Percentiles rank a stretch among this genome's conserved stretches.
Evolutionary conservation across 2,113 vertebrate species (phyloP).

Genomic region (Cryptotis parvus): DNA sequence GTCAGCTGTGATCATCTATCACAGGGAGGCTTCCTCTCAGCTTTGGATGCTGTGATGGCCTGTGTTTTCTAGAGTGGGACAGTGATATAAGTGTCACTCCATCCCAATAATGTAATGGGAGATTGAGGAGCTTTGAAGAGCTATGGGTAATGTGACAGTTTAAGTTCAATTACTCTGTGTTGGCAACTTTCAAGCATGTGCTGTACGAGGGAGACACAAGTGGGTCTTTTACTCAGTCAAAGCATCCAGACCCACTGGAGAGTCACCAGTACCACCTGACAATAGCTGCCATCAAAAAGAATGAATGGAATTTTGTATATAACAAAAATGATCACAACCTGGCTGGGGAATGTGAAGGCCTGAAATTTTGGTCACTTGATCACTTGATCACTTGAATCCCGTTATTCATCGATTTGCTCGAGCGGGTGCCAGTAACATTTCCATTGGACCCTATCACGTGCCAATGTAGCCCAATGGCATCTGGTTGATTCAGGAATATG

Average conservation of each 20-base stretch:
- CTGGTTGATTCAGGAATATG: no score
- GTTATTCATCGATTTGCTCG: no score
- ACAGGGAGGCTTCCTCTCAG: constrained; percentile 68
- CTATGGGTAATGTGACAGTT: constrained; percentile 29
- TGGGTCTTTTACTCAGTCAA: constrained; percentile 39
- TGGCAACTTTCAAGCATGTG: constrained; percentile 5
- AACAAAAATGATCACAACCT: background rate
- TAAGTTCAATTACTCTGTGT: constrained; percentile 55
- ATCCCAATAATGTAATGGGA: constrained; percentile 51
- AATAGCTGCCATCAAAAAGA: constrained; percentile 54
- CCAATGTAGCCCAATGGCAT: no score
- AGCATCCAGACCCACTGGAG: constrained; percentile 30
- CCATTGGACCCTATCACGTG: no score
- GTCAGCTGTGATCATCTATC: constrained; percentile 69
- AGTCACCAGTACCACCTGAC: constrained; percentile 46
- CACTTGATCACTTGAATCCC: no score
- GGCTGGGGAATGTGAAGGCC: constrained; percentile 31
- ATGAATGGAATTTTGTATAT: constrained; percentile 48
- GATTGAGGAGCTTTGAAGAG: constrained; percentile 68
- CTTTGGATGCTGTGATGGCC: constrained; percentile 49
- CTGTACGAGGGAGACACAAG: constrained; percentile 7
- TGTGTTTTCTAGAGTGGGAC: background rate
- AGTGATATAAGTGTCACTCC: constrained; percentile 68
- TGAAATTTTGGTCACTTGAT: no score
- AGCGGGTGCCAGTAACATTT: no score